These are phyloP conservation scores for Diaprepes abbreviatus DNA, from an alignment of 2,888 invertebrate genomes.

Conservation along the genomic window DNA sequence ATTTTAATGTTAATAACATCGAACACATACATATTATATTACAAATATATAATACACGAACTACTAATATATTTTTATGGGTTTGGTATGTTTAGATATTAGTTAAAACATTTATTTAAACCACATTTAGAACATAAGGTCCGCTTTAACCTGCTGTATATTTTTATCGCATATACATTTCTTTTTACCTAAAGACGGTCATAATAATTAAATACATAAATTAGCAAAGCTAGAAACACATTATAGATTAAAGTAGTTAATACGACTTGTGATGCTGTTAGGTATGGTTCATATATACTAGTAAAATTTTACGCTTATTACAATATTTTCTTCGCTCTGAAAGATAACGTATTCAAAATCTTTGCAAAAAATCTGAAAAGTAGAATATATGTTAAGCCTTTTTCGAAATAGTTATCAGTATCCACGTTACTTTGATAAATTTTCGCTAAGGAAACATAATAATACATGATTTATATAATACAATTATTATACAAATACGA, in stretches of 20 bases:
- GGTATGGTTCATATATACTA: background rate
- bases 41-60: conserved; percentile 38
- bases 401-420: too few species aligned
- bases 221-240: background rate
- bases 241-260: background rate
- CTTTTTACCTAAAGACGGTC: conserved; percentile 20
- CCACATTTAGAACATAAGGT: conserved; percentile 45
- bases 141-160: conserved; percentile 48
- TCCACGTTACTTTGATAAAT: too few species aligned
- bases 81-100: conserved; percentile 19
- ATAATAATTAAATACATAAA: conserved; percentile 4
- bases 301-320: too few species aligned
- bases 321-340: too few species aligned
- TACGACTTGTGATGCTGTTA: background rate
- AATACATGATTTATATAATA: too few species aligned
- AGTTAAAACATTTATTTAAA: conserved; percentile 28
- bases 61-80: conserved; percentile 29
- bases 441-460: too few species aligned
- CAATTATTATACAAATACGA: too few species aligned
- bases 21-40: conserved; percentile 47
- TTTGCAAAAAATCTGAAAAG: too few species aligned
- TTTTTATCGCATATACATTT: conserved; percentile 46
- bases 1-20: conserved; percentile 37
- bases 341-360: too few species aligned
- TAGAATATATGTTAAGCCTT: too few species aligned